A percentile compares a stretch with the other conserved stretches of the same genome.
These are phyloP conservation scores for Ceratina australensis DNA, from an alignment of 1,140 invertebrate genomes.

Conservation along the genomic window DNA sequence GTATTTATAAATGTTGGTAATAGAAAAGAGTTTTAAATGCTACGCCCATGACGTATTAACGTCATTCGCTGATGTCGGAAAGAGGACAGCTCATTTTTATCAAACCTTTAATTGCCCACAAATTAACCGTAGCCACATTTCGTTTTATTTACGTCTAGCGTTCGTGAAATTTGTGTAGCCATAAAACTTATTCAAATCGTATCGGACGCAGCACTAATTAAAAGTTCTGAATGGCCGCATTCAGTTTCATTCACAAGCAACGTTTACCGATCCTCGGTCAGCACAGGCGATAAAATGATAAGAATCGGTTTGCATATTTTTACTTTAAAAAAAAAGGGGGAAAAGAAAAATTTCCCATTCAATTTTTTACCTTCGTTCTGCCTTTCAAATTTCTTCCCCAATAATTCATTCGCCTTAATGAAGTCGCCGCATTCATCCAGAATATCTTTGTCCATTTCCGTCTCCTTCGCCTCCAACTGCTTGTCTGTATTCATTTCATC, in stretches of 20 bases:
- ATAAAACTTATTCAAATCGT: neutral
- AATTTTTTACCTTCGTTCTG: conserved; percentile 64
- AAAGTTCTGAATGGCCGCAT: conserved; percentile 34
- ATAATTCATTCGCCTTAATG: conserved; percentile 58
- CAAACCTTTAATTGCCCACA: neutral
- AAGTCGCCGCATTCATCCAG: conserved; percentile 60
- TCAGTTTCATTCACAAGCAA: neutral
- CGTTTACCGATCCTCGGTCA: conserved; percentile 3
- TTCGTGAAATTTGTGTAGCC: neutral
- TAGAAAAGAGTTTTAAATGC: neutral
- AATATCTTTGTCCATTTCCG: conserved; percentile 4
- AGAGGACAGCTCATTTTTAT: neutral
- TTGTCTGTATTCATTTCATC: conserved; percentile 15
- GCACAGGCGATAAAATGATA: conserved; percentile 17
- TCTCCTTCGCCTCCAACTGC: neutral
- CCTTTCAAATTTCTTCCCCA: conserved; percentile 56
- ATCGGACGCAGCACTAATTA: conserved; percentile 32
- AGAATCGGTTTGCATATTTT: neutral
- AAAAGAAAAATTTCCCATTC: conserved; percentile 13
- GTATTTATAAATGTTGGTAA: neutral
- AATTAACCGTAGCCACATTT: too few relatives aligned
- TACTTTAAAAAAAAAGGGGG: too few relatives aligned
- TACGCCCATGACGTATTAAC: neutral
- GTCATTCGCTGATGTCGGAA: neutral
- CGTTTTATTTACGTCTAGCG: neutral